These are phyloP conservation scores for Thunnus thynnus DNA, from an alignment of 2,113 vertebrate genomes.

Conservation along the genomic window DNA sequence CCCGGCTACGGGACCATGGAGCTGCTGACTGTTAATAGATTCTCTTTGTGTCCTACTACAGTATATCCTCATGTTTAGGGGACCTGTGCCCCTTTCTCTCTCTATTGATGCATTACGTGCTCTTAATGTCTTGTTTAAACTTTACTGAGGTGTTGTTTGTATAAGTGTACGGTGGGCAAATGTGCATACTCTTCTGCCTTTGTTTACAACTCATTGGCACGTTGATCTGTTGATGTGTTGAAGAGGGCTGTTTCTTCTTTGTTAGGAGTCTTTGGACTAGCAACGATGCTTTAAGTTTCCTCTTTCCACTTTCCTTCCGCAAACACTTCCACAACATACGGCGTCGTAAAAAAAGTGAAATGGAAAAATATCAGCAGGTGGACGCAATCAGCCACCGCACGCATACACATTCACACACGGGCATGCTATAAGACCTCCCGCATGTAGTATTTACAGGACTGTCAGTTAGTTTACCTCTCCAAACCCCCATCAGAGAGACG, in stretches of 20 bases:
- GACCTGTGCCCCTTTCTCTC: slow-evolving; percentile 39
- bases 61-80: slow-evolving; percentile 68
- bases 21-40: slow-evolving; percentile 81
- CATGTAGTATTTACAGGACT: slow-evolving; percentile 74
- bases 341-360: slow-evolving; percentile 24
- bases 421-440: slow-evolving; percentile 32
- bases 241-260: slow-evolving; percentile 44
- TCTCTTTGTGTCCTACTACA: slow-evolving; percentile 70
- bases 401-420: slow-evolving; percentile 31
- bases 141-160: slow-evolving; percentile 69
- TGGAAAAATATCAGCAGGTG: slow-evolving; percentile 50
- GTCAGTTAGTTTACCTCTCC: slow-evolving; percentile 64
- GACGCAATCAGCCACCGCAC: slow-evolving; percentile 43
- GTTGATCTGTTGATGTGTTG: slow-evolving; percentile 25
- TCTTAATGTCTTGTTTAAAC: slow-evolving; percentile 75
- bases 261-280: slow-evolving; percentile 15
- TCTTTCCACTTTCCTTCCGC: slow-evolving; percentile 10
- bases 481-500: slow-evolving; percentile 49
- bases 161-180: slow-evolving; percentile 69
- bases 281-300: slow-evolving; percentile 8
- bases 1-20: slow-evolving; percentile 71
- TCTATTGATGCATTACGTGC: slow-evolving; percentile 60
- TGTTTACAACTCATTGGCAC: slow-evolving; percentile 65
- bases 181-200: slow-evolving; percentile 67
- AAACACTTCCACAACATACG: slow-evolving; percentile 1